A percentile compares a stretch with the other conserved stretches of the same genome.
phyloP scores from a whole-genome alignment of 2,113 vertebrate genomes.

The Falcunculus frontatus region DNA sequence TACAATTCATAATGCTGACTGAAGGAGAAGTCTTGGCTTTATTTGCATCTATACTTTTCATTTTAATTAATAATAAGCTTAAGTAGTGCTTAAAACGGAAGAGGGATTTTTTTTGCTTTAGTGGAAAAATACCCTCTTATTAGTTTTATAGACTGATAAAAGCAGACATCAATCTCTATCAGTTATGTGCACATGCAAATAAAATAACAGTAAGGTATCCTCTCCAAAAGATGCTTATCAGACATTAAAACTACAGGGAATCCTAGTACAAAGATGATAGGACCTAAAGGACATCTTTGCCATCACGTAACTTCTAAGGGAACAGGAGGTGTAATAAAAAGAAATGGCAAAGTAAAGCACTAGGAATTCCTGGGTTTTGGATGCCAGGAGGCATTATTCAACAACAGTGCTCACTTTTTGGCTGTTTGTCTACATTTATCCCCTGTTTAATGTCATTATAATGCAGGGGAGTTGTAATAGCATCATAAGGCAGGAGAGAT shows the following conservation, averaged over 20 bases:
- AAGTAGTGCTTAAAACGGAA: not conserved
- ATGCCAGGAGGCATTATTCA: not conserved
- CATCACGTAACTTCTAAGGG: not conserved
- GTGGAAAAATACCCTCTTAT: not conserved
- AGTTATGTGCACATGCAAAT: not conserved
- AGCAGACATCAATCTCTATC: not conserved
- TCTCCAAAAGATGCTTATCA: not conserved
- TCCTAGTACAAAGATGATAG: not conserved
- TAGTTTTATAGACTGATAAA: not conserved
- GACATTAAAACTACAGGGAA: not conserved
- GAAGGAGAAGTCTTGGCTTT: not conserved
- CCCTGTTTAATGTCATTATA: not conserved
- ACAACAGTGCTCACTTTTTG: not conserved
- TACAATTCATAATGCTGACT: not conserved
- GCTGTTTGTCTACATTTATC: not conserved
- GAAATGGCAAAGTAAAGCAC: not conserved
- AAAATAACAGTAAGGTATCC: not conserved
- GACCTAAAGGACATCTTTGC: not conserved
- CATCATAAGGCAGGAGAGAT: not conserved
- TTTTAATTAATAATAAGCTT: not conserved
- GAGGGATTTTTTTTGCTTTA: not conserved
- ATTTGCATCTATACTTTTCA: not conserved
- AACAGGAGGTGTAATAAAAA: not conserved
- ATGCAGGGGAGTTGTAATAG: not conserved
- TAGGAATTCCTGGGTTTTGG: not conserved